Conservation (phyloP, 2,113 vertebrate species). For the Misgurnus anguillicaudatus region DNA sequence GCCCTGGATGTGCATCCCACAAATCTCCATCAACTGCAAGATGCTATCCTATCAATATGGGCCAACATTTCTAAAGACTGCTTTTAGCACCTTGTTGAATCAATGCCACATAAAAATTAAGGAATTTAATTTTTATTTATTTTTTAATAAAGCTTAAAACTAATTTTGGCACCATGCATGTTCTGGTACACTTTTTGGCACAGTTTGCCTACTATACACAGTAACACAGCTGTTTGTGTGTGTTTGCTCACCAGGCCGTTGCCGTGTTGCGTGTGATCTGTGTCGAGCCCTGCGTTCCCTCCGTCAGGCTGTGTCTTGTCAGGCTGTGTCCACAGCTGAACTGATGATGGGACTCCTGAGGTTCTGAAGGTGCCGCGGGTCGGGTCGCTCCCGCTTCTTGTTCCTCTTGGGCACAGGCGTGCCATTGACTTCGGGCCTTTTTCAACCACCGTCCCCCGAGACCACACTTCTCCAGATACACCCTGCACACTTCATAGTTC, state of each 20-base stretch:
- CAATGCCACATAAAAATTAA: too few species aligned
- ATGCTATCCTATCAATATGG: too few species aligned
- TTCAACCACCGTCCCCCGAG: slow-evolving; percentile 92
- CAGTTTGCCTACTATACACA: too few species aligned
- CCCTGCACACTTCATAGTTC: slow-evolving; percentile 94
- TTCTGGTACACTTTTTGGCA: too few species aligned
- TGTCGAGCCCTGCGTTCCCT: slow-evolving; percentile 83
- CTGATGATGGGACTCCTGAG: slow-evolving; percentile 47
- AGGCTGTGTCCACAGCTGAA: slow-evolving; percentile 67
- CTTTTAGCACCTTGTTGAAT: too few species aligned
- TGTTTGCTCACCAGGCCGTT: slow-evolving; percentile 85
- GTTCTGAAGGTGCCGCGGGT: slow-evolving; percentile 61
- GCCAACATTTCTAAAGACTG: too few species aligned
- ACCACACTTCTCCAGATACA: slow-evolving; percentile 94
- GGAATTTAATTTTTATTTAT: too few species aligned
- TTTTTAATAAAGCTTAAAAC: too few species aligned
- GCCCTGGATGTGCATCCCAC: too few species aligned
- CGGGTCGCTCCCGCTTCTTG: slow-evolving; percentile 59
- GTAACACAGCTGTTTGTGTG: neutral
- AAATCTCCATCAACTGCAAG: too few species aligned
- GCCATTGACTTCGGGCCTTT: slow-evolving; percentile 85
- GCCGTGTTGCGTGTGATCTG: slow-evolving; percentile 87
- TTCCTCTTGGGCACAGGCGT: slow-evolving; percentile 76
- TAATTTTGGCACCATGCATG: too few species aligned
- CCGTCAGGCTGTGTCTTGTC: slow-evolving; percentile 80